Conservation (phyloP, 2,888 invertebrate species). For the Ormyrus rosae region DNA sequence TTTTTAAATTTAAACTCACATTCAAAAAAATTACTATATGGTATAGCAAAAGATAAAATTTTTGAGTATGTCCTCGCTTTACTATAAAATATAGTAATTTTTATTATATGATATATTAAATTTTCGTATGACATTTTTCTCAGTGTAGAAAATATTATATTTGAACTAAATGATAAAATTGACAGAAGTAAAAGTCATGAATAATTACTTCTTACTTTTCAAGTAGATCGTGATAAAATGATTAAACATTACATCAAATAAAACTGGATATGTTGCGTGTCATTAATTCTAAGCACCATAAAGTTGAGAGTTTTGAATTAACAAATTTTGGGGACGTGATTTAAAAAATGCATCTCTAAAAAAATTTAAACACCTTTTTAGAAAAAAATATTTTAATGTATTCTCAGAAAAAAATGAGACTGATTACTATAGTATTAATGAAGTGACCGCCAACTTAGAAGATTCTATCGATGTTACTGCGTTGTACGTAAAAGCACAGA, state of each 20-base stretch:
- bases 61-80: no score
- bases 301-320: constrained; percentile 27
- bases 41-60: no score
- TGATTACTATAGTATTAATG: no score
- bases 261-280: constrained; percentile 40
- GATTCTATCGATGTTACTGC: no score
- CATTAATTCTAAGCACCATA: constrained; percentile 47
- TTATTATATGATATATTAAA: no score
- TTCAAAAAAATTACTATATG: no score
- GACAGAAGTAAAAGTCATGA: constrained; percentile 15
- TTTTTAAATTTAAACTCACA: no score
- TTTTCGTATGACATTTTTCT: no score
- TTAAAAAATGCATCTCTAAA: constrained; percentile 24
- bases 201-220: constrained; percentile 37
- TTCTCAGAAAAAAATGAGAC: neutral
- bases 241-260: constrained; percentile 45
- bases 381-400: neutral
- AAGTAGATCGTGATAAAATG: constrained; percentile 35
- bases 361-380: constrained; percentile 22
- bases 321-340: constrained; percentile 31
- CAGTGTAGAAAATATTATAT: constrained; percentile 30
- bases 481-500: no score
- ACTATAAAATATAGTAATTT: no score
- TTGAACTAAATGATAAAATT: constrained; percentile 15
- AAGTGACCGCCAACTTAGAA: no score